Percentiles rank a stretch among this genome's conserved stretches.
Evolutionary conservation across 2,797 vertebrate species (phyloP).

Genomic region (Coccyzus lansbergi): DNA sequence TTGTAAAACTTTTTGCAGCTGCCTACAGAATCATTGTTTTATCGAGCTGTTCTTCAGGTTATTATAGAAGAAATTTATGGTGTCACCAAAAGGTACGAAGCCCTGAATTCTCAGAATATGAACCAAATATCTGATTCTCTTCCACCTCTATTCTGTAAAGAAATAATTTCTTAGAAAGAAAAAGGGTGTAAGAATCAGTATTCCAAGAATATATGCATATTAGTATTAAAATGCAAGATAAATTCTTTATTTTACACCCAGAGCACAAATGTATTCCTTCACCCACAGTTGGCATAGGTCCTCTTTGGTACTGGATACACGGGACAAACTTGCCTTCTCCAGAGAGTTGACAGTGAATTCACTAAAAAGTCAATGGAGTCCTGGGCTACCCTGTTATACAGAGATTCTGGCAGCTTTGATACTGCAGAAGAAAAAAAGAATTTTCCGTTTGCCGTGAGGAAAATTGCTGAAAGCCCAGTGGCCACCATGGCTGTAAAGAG

Average conservation of each 20-base stretch:
- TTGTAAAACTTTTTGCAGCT: constrained; percentile 81
- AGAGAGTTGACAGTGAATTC: not conserved
- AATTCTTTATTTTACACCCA: not conserved
- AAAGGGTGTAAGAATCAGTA: not conserved
- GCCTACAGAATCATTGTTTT: constrained; percentile 94
- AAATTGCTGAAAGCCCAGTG: not conserved
- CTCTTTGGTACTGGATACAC: not conserved
- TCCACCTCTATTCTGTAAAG: not conserved
- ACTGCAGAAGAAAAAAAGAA: not conserved
- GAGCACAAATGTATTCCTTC: not conserved
- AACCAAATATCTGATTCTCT: not conserved
- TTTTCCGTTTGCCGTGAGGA: not conserved
- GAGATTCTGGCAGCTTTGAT: not conserved
- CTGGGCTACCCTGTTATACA: not conserved
- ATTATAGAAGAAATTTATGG: constrained; percentile 91
- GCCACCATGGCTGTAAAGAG: not conserved
- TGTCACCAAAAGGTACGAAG: constrained; percentile 88
- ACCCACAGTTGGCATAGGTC: not conserved
- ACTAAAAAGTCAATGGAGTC: not conserved
- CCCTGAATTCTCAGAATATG: constrained; percentile 1
- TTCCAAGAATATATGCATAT: not conserved
- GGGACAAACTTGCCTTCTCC: not conserved
- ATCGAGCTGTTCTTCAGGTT: constrained; percentile 93
- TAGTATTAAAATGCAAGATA: not conserved
- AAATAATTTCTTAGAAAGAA: not conserved